Evolutionary conservation across 2,113 vertebrate species (phyloP), one percentile per base, ranked within the genome.

Genomic region (Gopherus evgoodei): DNA sequence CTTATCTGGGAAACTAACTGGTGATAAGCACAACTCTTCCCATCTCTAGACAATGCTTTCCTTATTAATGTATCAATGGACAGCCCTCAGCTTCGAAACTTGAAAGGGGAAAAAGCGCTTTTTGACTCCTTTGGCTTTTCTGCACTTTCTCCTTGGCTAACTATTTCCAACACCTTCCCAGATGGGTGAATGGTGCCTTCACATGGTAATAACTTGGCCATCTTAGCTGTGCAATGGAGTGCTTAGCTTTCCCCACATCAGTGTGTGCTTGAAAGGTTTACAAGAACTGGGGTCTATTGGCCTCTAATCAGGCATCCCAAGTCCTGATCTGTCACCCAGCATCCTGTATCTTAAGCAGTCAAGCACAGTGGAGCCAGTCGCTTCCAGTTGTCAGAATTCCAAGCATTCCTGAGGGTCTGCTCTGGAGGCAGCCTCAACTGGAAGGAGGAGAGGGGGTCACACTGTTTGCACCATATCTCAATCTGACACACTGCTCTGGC

Each of bases 1-100:
- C 69, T 86, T 85, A 95, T 83, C 84, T 90, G 50, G 92, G 86
- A 94, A 95, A 93, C 35, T 87, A 75, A 47, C 47, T 75, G 72
- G 75, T 31, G 85, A 65, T 94, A 91, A 94, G n/a, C 84, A 0
- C 44, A 85, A 91, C 42, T 21, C 8, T 5, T 9, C 8, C 47
- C 2, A 44, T 44, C 38, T 76, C 2, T 25, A 38, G 69, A 38
- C 72, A 1, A 47, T 79, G 50, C 62, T 95, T 83, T 94, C 59
- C 91, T 85, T 50, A 83, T 88, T 79, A 42, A 9, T 56, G 82
- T 93, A 91, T 93, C 83, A 49, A 89, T 1, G 1, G 44, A 87
- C 4, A 84, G 47, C 0, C 0, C 69, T 94, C 59, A 56, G 69
- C 27, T 27, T 82, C 35, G 27, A 2, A 19, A 8, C 90, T 65